Conservation (phyloP, 2,888 invertebrate species). For the Tetragonisca angustula region DNA sequence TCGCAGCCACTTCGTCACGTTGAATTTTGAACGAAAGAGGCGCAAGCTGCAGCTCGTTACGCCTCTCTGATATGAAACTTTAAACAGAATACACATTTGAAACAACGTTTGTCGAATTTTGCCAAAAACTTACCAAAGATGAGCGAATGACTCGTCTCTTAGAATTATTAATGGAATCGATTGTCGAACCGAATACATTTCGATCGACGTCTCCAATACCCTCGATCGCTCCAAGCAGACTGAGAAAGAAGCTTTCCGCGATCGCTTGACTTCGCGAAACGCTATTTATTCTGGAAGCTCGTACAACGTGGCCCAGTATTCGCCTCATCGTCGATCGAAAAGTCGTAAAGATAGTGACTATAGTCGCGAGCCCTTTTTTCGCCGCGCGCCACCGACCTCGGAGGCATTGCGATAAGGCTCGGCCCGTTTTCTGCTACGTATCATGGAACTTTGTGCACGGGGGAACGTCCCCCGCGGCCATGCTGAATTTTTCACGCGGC, state of each 20-base stretch:
- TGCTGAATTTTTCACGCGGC: conserved; percentile 49
- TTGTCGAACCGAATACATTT: conserved; percentile 3
- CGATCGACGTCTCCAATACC: conserved; percentile 22
- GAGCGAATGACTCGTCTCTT: background rate
- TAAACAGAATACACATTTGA: background rate
- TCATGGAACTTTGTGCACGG: conserved; percentile 34
- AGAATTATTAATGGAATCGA: background rate
- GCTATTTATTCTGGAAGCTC: conserved; percentile 55
- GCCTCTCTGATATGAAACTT: background rate
- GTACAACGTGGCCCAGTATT: conserved; percentile 59
- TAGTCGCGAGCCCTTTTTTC: conserved; percentile 30
- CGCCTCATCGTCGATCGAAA: conserved; percentile 67
- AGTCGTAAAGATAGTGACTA: conserved; percentile 69
- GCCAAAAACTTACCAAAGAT: background rate
- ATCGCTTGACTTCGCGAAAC: conserved; percentile 12
- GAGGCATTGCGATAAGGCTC: conserved; percentile 56
- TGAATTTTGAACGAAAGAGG: conserved; percentile 19
- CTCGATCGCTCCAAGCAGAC: background rate
- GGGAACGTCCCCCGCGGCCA: conserved; percentile 36
- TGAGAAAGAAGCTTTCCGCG: conserved; percentile 25
- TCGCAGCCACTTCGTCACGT: background rate
- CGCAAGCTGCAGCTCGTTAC: background rate
- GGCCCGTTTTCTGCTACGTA: conserved; percentile 11
- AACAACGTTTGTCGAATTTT: background rate
- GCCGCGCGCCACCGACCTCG: conserved; percentile 22